Evolutionary conservation across 2,113 vertebrate species (phyloP).

Genomic region (Pelmatolapia mariae): DNA sequence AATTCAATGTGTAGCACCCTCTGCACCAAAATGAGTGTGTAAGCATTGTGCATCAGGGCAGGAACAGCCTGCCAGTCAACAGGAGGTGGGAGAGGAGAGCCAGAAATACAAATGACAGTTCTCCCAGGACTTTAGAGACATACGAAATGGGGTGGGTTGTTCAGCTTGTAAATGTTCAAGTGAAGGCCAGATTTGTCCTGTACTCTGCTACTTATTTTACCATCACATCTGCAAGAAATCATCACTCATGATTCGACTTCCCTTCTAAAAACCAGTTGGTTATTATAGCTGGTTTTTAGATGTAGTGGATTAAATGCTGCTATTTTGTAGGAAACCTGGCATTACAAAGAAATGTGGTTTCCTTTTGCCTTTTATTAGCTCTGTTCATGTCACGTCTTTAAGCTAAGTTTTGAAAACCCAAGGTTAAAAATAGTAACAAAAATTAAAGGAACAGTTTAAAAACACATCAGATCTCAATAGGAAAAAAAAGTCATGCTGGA

Average conservation of each 20-base stretch:
- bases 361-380: background rate
- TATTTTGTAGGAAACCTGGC: background rate
- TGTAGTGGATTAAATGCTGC: background rate
- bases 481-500: background rate
- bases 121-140: background rate
- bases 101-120: conserved; percentile 17
- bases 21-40: conserved; percentile 67
- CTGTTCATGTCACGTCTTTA: background rate
- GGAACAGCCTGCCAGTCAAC: conserved; percentile 54
- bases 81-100: conserved; percentile 20
- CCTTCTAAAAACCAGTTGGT: background rate
- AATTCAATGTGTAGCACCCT: conserved; percentile 76
- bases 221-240: background rate
- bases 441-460: background rate
- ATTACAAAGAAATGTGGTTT: background rate
- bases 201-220: background rate
- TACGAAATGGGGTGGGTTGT: background rate
- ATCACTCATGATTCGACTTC: background rate
- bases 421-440: background rate
- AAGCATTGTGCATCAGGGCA: conserved; percentile 53
- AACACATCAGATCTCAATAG: background rate
- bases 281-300: background rate
- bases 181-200: background rate
- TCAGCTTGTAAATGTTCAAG: conserved; percentile 1
- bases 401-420: background rate